Percentiles rank a stretch among this genome's conserved stretches.
Conservation (phyloP, 2,797 vertebrate genomes). For the Triplophysa bombifrons region DNA sequence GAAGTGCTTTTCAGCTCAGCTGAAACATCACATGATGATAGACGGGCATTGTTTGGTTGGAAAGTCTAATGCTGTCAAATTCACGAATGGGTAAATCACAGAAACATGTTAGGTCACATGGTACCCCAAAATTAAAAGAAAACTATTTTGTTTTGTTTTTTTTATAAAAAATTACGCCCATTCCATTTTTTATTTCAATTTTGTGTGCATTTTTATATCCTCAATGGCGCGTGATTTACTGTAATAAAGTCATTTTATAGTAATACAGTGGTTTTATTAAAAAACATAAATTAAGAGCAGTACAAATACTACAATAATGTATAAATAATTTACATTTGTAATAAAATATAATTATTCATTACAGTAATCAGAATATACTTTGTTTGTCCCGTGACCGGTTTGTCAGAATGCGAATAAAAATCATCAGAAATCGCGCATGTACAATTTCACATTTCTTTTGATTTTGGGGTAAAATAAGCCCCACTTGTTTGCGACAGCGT, state of each 20-base stretch:
- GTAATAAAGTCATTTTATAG: background rate
- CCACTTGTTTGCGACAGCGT: background rate
- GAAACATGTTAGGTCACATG: background rate
- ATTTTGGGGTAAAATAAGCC: background rate
- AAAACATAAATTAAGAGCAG: background rate
- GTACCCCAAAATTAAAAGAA: background rate
- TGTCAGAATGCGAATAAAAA: background rate
- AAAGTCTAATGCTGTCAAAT: conserved; percentile 3
- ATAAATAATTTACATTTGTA: background rate
- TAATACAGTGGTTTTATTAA: background rate
- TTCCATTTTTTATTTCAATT: background rate
- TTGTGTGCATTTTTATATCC: too few relatives aligned
- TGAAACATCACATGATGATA: conserved; percentile 11
- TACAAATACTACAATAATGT: background rate
- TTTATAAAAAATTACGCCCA: background rate
- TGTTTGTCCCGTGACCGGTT: background rate
- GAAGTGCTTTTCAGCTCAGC: conserved; percentile 33
- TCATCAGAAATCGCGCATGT: background rate
- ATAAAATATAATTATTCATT: conserved; percentile 1
- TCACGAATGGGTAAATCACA: background rate
- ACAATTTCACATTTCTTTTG: background rate
- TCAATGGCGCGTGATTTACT: too few relatives aligned
- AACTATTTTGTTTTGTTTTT: background rate
- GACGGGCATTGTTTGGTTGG: background rate
- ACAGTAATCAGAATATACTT: background rate